Evolutionary conservation across 2,888 invertebrate species (phyloP).

Genomic region (Acanthosepion pharaonis): DNA sequence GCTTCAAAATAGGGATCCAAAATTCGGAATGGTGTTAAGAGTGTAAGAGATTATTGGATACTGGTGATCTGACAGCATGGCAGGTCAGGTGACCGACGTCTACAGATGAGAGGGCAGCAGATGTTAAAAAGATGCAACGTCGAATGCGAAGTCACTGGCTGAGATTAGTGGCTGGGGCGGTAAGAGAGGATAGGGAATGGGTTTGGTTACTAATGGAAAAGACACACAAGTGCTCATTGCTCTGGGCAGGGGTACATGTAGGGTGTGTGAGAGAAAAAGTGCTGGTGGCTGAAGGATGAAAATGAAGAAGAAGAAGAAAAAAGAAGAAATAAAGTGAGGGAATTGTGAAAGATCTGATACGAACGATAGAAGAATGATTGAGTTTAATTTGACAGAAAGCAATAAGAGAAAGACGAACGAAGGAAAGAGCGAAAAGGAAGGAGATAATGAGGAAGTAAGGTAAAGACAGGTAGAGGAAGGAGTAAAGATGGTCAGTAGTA

Average conservation of each 20-base stretch:
- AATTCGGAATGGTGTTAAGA: neutral
- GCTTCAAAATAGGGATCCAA: neutral
- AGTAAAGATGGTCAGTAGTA: too few species aligned
- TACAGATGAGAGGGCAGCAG: neutral
- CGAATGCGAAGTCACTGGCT: neutral
- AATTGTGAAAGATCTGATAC: too few species aligned
- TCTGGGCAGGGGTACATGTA: neutral
- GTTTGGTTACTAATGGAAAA: conserved; percentile 33
- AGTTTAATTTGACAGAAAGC: too few species aligned
- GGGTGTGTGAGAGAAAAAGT: too few species aligned
- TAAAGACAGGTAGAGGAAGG: too few species aligned
- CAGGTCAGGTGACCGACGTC: neutral
- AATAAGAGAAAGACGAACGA: too few species aligned
- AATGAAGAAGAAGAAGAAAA: too few species aligned
- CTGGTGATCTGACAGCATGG: neutral
- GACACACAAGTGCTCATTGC: neutral
- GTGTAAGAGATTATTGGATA: neutral
- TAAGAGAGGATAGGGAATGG: neutral
- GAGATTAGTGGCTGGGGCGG: conserved; percentile 1
- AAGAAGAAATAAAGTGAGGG: too few species aligned
- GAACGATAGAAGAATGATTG: too few species aligned
- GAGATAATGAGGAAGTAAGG: too few species aligned
- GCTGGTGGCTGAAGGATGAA: too few species aligned
- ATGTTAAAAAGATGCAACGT: neutral
- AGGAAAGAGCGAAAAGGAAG: too few species aligned